phyloP scores from a whole-genome alignment of 1,140 invertebrate species.

The Halyomorpha halys region DNA sequence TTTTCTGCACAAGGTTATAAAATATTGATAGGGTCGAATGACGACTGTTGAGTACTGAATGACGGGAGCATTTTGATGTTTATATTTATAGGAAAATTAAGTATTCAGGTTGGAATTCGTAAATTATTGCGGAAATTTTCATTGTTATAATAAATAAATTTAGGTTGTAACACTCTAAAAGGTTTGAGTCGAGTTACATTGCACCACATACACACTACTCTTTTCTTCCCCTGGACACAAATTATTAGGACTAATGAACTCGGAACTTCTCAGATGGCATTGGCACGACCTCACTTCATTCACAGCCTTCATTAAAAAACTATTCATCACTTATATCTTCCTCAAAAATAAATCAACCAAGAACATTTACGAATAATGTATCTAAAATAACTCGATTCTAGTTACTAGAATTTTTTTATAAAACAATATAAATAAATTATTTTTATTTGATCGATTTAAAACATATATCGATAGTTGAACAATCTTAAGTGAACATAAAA shows the following conservation, averaged over 20 bases:
- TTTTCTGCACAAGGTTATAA: constrained; percentile 23
- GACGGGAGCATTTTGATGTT: constrained; percentile 21
- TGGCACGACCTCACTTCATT: constrained; percentile 12
- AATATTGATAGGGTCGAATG: constrained; percentile 21
- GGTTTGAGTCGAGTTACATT: background rate
- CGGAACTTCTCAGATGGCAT: constrained; percentile 22
- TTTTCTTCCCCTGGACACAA: constrained; percentile 17
- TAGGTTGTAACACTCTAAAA: no score
- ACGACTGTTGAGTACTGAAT: constrained; percentile 13
- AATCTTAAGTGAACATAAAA: no score
- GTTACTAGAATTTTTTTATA: no score
- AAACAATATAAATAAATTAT: no score
- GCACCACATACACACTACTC: constrained; percentile 9
- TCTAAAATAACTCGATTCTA: no score
- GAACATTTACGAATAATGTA: no score
- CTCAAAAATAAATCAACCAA: no score
- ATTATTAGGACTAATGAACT: constrained; percentile 30
- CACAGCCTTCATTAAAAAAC: background rate
- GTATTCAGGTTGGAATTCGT: background rate
- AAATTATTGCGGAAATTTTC: background rate
- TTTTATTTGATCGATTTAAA: no score
- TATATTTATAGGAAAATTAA: background rate
- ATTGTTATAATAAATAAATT: background rate
- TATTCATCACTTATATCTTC: no score
- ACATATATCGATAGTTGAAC: no score